Base-by-base conservation (phyloP, 2,113 vertebrate genomes). In the Megaptera novaeangliae region DNA sequence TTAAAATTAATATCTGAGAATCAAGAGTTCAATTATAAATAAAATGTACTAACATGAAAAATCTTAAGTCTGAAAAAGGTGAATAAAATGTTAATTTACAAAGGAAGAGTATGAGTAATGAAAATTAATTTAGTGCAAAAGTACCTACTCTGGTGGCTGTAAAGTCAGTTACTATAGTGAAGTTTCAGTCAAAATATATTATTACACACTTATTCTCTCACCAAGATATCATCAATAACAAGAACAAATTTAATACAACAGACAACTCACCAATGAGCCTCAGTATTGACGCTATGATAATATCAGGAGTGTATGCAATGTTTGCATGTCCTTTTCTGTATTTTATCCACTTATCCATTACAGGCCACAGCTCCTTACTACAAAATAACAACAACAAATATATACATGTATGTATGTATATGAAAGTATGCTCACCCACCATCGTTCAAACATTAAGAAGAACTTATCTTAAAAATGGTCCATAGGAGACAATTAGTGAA, bases 281-380 rank as follows among this genome's bases (percentile, higher is more conserved):
- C 57, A 99, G 99, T 5, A 99, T 99, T 46, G 99, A 98, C 2
- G 99, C 99, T 5, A 99, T 96, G 11, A 99, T 98, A 46, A 99
- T 96, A 77, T 99, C 99, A 8, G 98, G 98, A 94, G 99, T n/a
- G 0, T 98, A 97, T 0, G 97, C 96, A 66, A 41, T 66, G 81
- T 98, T 99, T 69, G 96, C 97, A 71, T 95, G 97, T 2, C 98
- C 98, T 97, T 99, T 99, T 81, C 99, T 98, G 83, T 99, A 99
- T 29, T 98, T 99, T 94, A 99, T 98, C 99, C 99, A 99, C 18
- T 98, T 98, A 97, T 99, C 99, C 99, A 99, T 99, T 5, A 99
- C 96, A 39, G 99, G 99, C 99, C 99, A 99, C 92, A 99, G 98
- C 84, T 99, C 99, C 97, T 99, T 99, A 61, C 99, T 99, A 95